Base-by-base conservation (phyloP, 1,140 invertebrate genomes). In the Trachelipus rathkii region DNA sequence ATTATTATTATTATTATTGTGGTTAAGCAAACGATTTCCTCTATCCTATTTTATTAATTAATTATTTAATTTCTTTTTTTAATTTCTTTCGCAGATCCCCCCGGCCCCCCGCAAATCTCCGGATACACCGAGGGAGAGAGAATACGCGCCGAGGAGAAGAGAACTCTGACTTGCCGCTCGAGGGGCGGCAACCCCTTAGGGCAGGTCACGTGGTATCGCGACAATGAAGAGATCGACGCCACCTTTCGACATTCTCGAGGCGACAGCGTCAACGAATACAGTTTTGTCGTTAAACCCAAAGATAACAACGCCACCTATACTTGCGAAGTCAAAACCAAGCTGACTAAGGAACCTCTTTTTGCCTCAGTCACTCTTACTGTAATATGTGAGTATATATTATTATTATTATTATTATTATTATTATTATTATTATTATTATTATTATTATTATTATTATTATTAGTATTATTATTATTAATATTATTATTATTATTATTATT, bases 181-280 rank as follows among this genome's bases (percentile, higher is more conserved):
- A 88, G 92, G 21, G 95, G 96, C 60, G 96, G 96, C n/a, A 98
- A 99, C 87, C 96, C 96, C 33, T 91, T 95, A 13, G 95, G 76
- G 5, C 91, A 95, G 84, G 89, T 98, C 10, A 90, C 95, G 76
- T 98, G 96, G 96, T 97, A 93, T 86, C 92, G 93, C 83, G 96
- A 97, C 84, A 90, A 91, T 24, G 91, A 93, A 78, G 90, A 92
- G 83, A 91, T 95, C 76, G 89, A 91, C 77, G 92, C 91, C 85
- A 89, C 89, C 43, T 95, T 94, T 53, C n/a, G 69, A 8, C 44
- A 73, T 44, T 45, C 76, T 43, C 71, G 73, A 19, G 76, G 70
- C 10, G 80, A 78, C 66, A 81, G 79, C 72, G 74, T 81, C 74
- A 82, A 80, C 75, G 81, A 83, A 84, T 74, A 83, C 76, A 21